Evolutionary conservation across 2,113 vertebrate species (phyloP).

Genomic region (Albula glossodonta): DNA sequence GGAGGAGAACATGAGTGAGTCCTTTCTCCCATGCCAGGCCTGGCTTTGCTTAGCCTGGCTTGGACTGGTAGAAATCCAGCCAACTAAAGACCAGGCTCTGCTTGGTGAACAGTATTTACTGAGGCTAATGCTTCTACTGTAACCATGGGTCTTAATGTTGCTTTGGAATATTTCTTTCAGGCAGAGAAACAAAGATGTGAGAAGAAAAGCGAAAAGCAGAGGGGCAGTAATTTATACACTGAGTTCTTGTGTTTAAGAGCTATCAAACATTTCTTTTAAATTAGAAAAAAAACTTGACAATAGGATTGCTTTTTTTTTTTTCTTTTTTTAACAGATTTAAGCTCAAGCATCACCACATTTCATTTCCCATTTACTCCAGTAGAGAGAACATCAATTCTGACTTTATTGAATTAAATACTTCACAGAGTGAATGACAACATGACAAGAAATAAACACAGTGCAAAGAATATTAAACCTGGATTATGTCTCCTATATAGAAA

Average conservation of each 20-base stretch:
- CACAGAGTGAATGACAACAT: constrained; percentile 1
- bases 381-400: background rate
- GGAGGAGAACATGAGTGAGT: constrained; percentile 98
- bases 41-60: too few relatives aligned
- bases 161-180: background rate
- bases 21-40: background rate
- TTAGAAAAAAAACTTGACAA: background rate
- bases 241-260: background rate
- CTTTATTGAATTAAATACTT: background rate
- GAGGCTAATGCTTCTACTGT: background rate
- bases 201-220: too few relatives aligned
- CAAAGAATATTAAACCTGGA: background rate
- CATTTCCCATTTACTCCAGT: background rate
- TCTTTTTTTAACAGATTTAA: background rate
- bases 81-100: too few relatives aligned
- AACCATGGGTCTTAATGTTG: background rate
- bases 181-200: too few relatives aligned
- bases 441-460: background rate
- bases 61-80: too few relatives aligned
- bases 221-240: background rate
- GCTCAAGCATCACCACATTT: background rate
- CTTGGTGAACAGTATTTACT: background rate
- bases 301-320: background rate
- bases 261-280: background rate
- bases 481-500: background rate